These are phyloP conservation scores for Eptesicus fuscus DNA, from an alignment of 2,113 vertebrate species.

Conservation along the genomic window DNA sequence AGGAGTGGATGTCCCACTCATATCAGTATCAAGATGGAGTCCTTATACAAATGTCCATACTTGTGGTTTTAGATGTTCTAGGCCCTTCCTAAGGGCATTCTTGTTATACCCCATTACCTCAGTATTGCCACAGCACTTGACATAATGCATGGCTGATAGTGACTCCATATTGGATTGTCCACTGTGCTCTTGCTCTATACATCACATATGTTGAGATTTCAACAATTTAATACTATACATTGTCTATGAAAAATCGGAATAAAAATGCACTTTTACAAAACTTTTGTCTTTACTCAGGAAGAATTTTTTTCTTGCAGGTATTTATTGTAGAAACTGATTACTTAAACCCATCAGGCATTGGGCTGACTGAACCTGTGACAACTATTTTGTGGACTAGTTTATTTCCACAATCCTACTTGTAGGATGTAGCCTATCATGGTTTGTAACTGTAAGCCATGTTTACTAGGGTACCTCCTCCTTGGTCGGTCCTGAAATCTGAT, in stretches of 20 bases:
- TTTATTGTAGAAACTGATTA: background rate
- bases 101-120: background rate
- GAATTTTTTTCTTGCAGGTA: background rate
- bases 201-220: background rate
- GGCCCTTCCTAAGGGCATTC: background rate
- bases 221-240: background rate
- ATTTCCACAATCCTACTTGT: background rate
- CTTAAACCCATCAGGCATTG: background rate
- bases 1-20: background rate
- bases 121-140: background rate
- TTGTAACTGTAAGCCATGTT: background rate
- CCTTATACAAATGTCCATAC: background rate
- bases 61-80: background rate
- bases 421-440: background rate
- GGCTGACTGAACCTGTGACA: background rate
- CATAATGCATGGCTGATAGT: background rate
- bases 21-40: background rate
- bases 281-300: background rate
- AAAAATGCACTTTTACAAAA: background rate
- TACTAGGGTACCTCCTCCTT: background rate
- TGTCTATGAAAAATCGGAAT: background rate
- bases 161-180: background rate
- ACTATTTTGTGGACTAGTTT: background rate
- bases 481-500: background rate
- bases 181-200: background rate